Percentiles rank a stretch among this genome's conserved stretches.
Evolutionary conservation across 2,113 vertebrate species (phyloP).

Genomic region (Hystrix brachyura): DNA sequence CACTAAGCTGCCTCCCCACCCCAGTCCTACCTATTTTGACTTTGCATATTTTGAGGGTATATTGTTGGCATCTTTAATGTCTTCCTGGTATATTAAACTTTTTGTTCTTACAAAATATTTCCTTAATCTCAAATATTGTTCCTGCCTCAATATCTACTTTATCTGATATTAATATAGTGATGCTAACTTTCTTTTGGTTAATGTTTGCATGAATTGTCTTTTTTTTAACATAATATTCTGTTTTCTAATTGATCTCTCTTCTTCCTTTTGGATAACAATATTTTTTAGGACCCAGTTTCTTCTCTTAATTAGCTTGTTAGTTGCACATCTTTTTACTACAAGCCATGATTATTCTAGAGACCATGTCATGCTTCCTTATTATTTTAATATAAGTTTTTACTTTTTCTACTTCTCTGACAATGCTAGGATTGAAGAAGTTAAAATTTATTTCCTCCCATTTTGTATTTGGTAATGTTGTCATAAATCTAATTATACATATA

Average conservation of each 20-base stretch:
- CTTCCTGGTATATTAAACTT: not conserved
- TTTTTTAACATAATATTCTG: not conserved
- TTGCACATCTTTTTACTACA: not conserved
- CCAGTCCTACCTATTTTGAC: not conserved
- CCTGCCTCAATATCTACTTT: constrained; percentile 22
- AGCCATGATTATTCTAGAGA: not conserved
- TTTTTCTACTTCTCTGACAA: constrained; percentile 9
- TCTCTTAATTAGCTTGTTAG: constrained; percentile 11
- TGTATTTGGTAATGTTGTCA: constrained; percentile 38
- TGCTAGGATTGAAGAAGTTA: not conserved
- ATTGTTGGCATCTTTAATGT: constrained; percentile 22
- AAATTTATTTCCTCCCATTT: constrained; percentile 24
- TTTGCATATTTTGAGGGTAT: constrained; percentile 53
- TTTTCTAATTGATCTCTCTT: not conserved
- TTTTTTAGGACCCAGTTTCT: constrained; percentile 13
- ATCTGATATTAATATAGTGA: not conserved
- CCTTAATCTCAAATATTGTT: constrained; percentile 36
- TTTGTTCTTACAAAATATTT: constrained; percentile 43
- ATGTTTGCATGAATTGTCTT: not conserved
- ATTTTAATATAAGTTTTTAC: constrained; percentile 32
- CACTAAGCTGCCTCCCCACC: not conserved
- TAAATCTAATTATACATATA: constrained; percentile 18
- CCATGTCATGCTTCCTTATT: not conserved
- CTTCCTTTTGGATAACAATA: not conserved
- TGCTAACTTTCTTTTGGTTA: not conserved